A percentile compares a stretch with the other conserved stretches of the same genome.
phyloP scores from a whole-genome alignment of 1,140 invertebrate genomes.

The Rhizoglyphus robini region DNA sequence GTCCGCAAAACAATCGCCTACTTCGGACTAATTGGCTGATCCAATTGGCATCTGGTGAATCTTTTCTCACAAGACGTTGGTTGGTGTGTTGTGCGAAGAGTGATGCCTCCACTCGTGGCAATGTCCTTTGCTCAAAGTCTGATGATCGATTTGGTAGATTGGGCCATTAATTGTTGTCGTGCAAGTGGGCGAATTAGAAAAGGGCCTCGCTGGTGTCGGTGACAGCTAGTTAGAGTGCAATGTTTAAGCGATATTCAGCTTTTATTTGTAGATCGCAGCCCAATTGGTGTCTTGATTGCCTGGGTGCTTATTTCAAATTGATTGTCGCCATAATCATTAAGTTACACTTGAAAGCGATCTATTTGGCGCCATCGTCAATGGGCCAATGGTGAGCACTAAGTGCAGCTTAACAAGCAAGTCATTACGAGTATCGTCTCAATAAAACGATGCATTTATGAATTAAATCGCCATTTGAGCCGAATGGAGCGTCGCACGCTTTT shows the following conservation, averaged over 20 bases:
- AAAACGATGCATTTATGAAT: slow-evolving; percentile 15
- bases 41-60: no score
- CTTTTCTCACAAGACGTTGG: no score
- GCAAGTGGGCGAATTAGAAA: no score
- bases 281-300: background rate
- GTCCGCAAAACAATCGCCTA: no score
- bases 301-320: slow-evolving; percentile 4
- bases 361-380: background rate
- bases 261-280: background rate
- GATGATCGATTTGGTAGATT: no score
- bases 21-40: no score
- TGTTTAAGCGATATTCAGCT: background rate
- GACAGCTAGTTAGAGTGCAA: no score
- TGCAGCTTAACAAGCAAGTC: slow-evolving; percentile 3
- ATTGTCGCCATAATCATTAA: background rate
- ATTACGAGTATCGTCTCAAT: background rate
- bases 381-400: background rate
- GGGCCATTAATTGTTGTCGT: no score
- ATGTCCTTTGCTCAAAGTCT: no score
- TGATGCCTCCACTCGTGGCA: no score
- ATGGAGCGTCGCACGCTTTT: background rate
- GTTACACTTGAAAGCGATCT: background rate
- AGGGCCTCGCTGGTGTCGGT: no score
- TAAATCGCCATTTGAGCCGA: slow-evolving; percentile 6
- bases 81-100: no score